A percentile compares a stretch with the other conserved stretches of the same genome.
These are phyloP conservation scores for Sminthopsis crassicaudata DNA, from an alignment of 2,113 vertebrate genomes.

Conservation along the genomic window DNA sequence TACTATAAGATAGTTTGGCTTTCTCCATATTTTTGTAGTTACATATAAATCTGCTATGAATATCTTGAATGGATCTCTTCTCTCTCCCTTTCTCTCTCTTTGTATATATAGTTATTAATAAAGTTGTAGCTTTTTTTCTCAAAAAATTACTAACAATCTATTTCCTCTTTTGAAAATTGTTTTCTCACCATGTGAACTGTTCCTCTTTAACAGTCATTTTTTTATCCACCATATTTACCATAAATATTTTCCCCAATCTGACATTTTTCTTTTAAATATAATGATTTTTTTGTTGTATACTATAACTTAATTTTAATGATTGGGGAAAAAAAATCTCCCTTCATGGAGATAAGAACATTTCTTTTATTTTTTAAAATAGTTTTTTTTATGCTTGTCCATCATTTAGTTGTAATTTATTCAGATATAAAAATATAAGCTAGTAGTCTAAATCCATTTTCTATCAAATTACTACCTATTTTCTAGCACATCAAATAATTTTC, in stretches of 20 bases:
- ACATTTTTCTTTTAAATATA: not conserved
- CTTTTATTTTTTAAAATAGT: not conserved
- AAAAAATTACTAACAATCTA: not conserved
- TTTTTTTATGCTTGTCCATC: not conserved
- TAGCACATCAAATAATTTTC: not conserved
- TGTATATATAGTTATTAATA: not conserved
- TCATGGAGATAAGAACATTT: not conserved
- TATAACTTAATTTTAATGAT: not conserved
- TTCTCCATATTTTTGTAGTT: not conserved
- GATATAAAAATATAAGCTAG: not conserved
- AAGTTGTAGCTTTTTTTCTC: not conserved
- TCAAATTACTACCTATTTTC: not conserved
- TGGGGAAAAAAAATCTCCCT: not conserved
- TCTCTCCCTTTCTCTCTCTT: not conserved
- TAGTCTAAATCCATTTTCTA: not conserved
- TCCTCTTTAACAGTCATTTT: not conserved
- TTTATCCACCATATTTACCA: not conserved
- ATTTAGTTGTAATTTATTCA: not conserved
- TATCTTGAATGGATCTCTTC: not conserved
- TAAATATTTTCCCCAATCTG: not conserved
- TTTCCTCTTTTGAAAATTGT: not conserved
- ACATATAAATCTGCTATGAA: not conserved
- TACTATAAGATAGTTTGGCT: not conserved
- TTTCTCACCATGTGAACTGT: not conserved
- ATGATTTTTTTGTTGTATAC: not conserved